Evolutionary conservation across 92 coral and sea anemone genomes (phyloP), one percentile per base, ranked within the genome.

Genomic region (Chrysogorgia sp.): DNA sequence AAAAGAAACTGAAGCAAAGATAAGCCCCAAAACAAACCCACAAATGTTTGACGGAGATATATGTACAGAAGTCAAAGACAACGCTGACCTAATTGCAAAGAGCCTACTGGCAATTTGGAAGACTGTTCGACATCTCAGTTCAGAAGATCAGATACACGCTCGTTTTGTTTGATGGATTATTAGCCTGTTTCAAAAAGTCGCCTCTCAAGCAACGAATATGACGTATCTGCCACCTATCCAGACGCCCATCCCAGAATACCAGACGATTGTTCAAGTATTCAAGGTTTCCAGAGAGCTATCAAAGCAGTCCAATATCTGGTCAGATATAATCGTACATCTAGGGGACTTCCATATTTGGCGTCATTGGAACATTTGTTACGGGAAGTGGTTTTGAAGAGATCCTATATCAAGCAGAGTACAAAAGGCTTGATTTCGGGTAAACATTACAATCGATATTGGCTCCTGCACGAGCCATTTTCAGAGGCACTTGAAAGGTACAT

Each of bases 401-500:
- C 48, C 20, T 64, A 10, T 64, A 30, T 47, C 71, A 64, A 35
- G 71, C 71, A 21, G 43, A 71, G 78, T 0, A 60, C 81, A 0
- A 37, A 21, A 53, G 79, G 71, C 26, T 30, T 63, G 45, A 14
- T 63, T n/a, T 30, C 71, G 6, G 47, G 71, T 24, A 33, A 63
- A 34, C 71, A 63, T 33, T 63, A 63, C 37, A 63, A 63, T 63
- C 43, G 71, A 1, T 10, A 19, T 24, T 29, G 41, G 71, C 28
- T 63, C 40, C 81, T 68, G 8, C 88, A 53, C 63, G 79, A 77
- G 76, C 45, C 55, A 23, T 45, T 85, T 29, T 85, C 81, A 47
- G 89, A 85, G 53, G 85, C 81, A 37, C 43, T n/a, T n/a, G n/a
- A n/a, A n/a, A n/a, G n/a, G n/a, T 58, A 37, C 49, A 67, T 77